Evolutionary conservation across 2,888 invertebrate genomes (phyloP), one percentile per base, ranked within the genome.

Genomic region (Lepetodrilus schrolli): DNA sequence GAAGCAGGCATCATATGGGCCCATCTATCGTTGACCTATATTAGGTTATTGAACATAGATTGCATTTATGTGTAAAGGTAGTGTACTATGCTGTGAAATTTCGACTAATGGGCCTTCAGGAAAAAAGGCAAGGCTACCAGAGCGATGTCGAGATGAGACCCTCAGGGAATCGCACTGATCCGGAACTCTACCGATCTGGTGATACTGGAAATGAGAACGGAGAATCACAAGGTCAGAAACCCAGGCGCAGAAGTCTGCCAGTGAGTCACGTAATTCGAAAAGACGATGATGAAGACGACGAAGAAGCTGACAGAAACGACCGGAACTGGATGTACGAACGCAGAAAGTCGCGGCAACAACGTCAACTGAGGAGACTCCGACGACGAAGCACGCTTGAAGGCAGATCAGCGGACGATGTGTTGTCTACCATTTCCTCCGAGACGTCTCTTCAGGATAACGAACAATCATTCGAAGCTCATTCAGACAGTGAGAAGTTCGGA

Each of bases 261-360:
- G 66, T 74, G 47, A 49, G 75, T 66, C 73, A 49, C 37, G 66
- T 66, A 30, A 36, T 48, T 0, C 26, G 38, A 4, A 36, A 51
- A 3, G 68, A 58, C 8, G 38, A 70, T 10, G 49, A 70, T 13
- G 70, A 68, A n/a, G 81, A 81, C 43, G 81, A 80, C 38, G 78
- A 82, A 7, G 80, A 80, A 7, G 47, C 66, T 2, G 78, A 79
- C 8, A 69, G 71, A 4, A 76, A 80, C 66, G 78, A 77, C 23
- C 76, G 74, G 13, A 68, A 74, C 36, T 80, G 81, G 70, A 50
- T 78, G 30, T 73, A 69, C 10, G 80, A 83, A 74, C 69, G 83
- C 21, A 74, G 77, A 68, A 74, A 76, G 66, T 77, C 76, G 17
- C 74, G 82, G 13, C 76, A 80, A 50, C 78, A 79, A 66, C 58